phyloP scores from a whole-genome alignment of 2,888 invertebrate species.

The Scaptomyza flava region DNA sequence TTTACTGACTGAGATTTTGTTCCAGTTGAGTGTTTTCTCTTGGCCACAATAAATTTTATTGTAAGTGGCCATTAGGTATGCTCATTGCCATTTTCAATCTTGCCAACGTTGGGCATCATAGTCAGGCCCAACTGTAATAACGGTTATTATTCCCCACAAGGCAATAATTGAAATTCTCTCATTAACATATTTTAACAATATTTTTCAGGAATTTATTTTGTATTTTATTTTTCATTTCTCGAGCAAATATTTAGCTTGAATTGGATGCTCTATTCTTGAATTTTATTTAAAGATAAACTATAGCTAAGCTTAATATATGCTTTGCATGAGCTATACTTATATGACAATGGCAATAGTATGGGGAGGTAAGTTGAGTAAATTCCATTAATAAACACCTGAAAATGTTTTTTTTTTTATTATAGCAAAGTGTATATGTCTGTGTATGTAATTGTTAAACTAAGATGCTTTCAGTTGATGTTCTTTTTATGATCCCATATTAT shows the following conservation, averaged over 20 bases:
- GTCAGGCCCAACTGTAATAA: constrained; percentile 35
- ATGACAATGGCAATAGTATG: constrained; percentile 26
- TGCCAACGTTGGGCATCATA: constrained; percentile 27
- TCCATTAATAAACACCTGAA: constrained; percentile 71
- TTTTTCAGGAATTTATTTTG: constrained; percentile 29
- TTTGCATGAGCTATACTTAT: constrained; percentile 51
- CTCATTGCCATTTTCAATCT: constrained; percentile 55
- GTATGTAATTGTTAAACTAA: constrained; percentile 52
- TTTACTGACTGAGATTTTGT: constrained; percentile 28
- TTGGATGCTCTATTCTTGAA: constrained; percentile 10
- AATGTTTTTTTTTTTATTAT: constrained; percentile 61
- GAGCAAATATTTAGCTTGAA: constrained; percentile 61
- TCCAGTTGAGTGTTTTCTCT: constrained; percentile 10
- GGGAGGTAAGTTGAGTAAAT: constrained; percentile 55
- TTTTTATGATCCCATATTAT: constrained; percentile 13
- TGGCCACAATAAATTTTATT: constrained; percentile 61
- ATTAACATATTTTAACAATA: constrained; percentile 3
- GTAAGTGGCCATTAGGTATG: constrained; percentile 57
- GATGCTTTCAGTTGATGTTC: constrained; percentile 52
- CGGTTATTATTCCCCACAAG: not conserved
- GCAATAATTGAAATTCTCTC: not conserved
- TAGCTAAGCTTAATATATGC: constrained; percentile 54
- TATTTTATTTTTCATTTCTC: constrained; percentile 35
- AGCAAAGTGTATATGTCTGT: constrained; percentile 28
- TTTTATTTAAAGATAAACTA: constrained; percentile 47